Base-by-base conservation (phyloP, 2,888 invertebrate species). In the Cataglyphis altisquamis region DNA sequence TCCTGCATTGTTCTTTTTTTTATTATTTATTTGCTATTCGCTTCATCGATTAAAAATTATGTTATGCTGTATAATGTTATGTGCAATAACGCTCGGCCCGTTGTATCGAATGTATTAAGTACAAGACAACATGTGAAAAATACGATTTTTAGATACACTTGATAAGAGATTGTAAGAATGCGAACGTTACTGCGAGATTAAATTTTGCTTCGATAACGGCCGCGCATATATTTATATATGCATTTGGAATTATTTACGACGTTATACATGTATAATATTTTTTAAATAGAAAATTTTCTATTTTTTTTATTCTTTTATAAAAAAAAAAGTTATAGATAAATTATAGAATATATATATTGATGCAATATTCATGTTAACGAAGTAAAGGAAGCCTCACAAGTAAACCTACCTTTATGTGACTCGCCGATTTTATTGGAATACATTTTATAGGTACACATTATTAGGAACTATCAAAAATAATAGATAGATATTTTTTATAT, bases 121-220 rank as follows among this genome's bases (percentile, higher is more conserved):
- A 36, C 21, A 70, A 41, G 3, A 36, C 15, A 60, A 6, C 6
- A n/a, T 0, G 29, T 57, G 0, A 57, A 29, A 64, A 62, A 41
- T n/a, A 55, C 18, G 45, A 78, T 3, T 55, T 60, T 67, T 18
- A 41, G 25, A 45, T 60, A 55, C 18, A 25, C 9, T 5, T 52
- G 29, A 52, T 57, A 67, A 77, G 67, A 63, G 25, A 32, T 85
- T 48, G 41, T 55, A 82, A 83, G 45, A 62, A 66, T 77, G 48
- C 57, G 77, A 39, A 73, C 4, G 8, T 18, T 45, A 32, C 12
- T 12, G 18, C 21, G 21, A 70, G 15, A 15, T 66, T 66, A 84
- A 86, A 85, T 78, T 86, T 87, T 81, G 74, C 82, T 85, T 73
- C 21, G 55, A 86, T 45, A 55, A 74, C 63, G 72, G 3, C 67